These are phyloP conservation scores for Diadegma fenestrale DNA, from an alignment of 2,888 invertebrate genomes.

Conservation along the genomic window DNA sequence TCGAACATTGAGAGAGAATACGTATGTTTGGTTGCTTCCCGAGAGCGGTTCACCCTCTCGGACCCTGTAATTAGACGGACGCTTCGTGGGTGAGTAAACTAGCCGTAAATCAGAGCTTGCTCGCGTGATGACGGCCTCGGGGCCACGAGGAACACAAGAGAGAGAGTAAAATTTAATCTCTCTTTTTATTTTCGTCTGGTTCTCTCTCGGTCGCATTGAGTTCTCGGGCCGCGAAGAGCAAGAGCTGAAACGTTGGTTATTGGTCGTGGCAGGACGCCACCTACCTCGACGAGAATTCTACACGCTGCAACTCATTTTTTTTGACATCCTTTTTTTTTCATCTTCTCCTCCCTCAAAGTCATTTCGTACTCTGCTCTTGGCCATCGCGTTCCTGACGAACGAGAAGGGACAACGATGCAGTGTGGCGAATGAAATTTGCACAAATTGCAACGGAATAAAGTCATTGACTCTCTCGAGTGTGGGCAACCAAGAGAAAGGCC, in stretches of 20 bases:
- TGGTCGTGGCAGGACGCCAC: slow-evolving; percentile 72
- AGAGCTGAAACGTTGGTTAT: slow-evolving; percentile 69
- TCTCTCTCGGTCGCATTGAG: slow-evolving; percentile 37
- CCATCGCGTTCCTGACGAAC: slow-evolving; percentile 43
- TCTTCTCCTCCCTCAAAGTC: slow-evolving; percentile 12
- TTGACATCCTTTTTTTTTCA: slow-evolving; percentile 13
- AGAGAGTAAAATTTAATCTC: slow-evolving; percentile 30
- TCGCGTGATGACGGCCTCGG: slow-evolving; percentile 78
- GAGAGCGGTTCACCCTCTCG: slow-evolving; percentile 74
- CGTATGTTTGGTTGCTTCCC: slow-evolving; percentile 74
- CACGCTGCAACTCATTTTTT: slow-evolving; percentile 38
- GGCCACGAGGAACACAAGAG: slow-evolving; percentile 36
- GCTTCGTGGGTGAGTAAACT: slow-evolving; percentile 82
- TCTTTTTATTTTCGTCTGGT: slow-evolving; percentile 23
- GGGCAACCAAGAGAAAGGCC: neutral
- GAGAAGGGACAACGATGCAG: slow-evolving; percentile 26
- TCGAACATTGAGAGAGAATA: slow-evolving; percentile 55
- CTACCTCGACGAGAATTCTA: slow-evolving; percentile 68
- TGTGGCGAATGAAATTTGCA: slow-evolving; percentile 21
- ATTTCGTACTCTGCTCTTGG: slow-evolving; percentile 33
- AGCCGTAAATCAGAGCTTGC: slow-evolving; percentile 79
- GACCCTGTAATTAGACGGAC: slow-evolving; percentile 82
- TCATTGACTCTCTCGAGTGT: slow-evolving; percentile 9
- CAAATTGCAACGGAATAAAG: slow-evolving; percentile 50
- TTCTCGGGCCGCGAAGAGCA: slow-evolving; percentile 55